Percentiles rank a stretch among this genome's conserved stretches.
Evolutionary conservation across 2,888 invertebrate genomes (phyloP).

Genomic region (Dryocosmus kuriphilus): DNA sequence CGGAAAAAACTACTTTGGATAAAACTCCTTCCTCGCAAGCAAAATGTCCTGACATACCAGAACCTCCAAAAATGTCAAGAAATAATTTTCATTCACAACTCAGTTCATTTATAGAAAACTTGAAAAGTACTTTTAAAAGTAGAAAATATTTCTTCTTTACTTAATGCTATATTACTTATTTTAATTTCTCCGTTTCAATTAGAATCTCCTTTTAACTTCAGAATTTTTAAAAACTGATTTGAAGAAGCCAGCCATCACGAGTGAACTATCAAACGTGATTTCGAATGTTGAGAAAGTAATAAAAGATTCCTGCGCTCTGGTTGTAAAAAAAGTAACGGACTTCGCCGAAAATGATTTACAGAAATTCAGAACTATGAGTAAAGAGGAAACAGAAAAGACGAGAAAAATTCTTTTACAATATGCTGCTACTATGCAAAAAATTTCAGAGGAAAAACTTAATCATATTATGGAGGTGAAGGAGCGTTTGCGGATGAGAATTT

Average conservation of each 20-base stretch:
- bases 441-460: slow-evolving; percentile 13
- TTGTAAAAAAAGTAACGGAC: neutral
- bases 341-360: neutral
- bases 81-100: neutral
- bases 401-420: slow-evolving; percentile 24
- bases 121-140: slow-evolving; percentile 4
- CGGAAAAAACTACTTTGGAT: neutral
- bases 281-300: neutral
- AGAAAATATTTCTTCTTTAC: neutral
- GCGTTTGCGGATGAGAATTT: neutral
- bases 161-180: neutral
- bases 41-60: neutral
- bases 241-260: neutral
- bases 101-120: neutral
- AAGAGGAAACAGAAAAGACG: slow-evolving; percentile 9
- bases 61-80: neutral
- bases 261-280: neutral
- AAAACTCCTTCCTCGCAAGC: neutral
- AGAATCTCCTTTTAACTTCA: neutral
- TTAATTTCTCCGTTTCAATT: neutral
- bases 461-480: neutral
- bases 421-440: slow-evolving; percentile 5
- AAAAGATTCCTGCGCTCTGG: neutral
- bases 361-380: slow-evolving; percentile 16
- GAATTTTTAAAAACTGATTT: neutral